These are phyloP conservation scores for Spodoptera frugiperda DNA, from an alignment of 1,140 invertebrate species.

Conservation along the genomic window DNA sequence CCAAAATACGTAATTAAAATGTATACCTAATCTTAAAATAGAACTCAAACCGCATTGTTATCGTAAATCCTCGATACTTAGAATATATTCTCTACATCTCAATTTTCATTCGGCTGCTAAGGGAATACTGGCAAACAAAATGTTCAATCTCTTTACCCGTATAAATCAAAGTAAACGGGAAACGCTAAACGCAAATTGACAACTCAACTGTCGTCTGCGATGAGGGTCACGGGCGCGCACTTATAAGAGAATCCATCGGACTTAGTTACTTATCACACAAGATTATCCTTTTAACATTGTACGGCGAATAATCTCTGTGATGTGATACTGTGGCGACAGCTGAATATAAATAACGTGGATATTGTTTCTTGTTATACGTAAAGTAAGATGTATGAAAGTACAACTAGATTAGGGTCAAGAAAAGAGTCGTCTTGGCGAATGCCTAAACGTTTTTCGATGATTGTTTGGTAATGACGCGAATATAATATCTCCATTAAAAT, in stretches of 20 bases:
- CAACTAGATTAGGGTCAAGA: too few relatives aligned
- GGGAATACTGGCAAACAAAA: conserved; percentile 51
- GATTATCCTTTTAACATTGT: conserved; percentile 47
- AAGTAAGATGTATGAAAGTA: too few relatives aligned
- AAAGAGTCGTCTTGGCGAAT: too few relatives aligned
- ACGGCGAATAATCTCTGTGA: conserved; percentile 19
- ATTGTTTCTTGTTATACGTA: neutral
- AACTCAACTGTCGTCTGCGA: conserved; percentile 58
- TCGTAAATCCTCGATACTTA: conserved; percentile 17
- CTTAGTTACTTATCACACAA: conserved; percentile 50
- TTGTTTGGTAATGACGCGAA: too few relatives aligned
- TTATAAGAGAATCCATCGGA: conserved; percentile 52
- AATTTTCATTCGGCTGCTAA: conserved; percentile 15
- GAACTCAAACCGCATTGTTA: conserved; percentile 1
- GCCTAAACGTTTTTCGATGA: too few relatives aligned
- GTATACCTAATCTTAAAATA: too few relatives aligned
- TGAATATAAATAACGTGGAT: conserved; percentile 7
- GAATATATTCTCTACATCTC: conserved; percentile 37
- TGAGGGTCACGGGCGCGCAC: conserved; percentile 48
- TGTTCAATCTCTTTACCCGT: conserved; percentile 54
- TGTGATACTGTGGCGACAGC: conserved; percentile 3
- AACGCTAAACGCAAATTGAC: conserved; percentile 63
- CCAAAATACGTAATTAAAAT: too few relatives aligned
- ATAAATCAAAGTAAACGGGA: conserved; percentile 57
- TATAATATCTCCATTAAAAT: too few relatives aligned